Percentiles rank a stretch among this genome's conserved stretches.
These are phyloP conservation scores for Asarcornis scutulata DNA, from an alignment of 2,113 vertebrate genomes.

Conservation along the genomic window DNA sequence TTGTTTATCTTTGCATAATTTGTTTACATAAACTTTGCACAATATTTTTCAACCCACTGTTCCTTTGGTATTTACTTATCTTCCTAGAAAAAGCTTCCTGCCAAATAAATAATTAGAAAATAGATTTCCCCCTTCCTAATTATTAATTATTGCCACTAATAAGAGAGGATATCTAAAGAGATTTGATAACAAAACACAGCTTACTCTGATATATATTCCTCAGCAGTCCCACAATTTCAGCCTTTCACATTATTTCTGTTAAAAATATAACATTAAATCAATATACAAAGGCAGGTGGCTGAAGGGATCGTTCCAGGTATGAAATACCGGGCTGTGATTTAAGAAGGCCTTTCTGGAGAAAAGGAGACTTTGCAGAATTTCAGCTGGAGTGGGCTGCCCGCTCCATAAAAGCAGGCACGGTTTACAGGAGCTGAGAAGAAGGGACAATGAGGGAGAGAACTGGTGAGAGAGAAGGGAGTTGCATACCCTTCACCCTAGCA, in stretches of 20 bases:
- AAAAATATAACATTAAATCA: neutral
- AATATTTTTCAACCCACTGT: slow-evolving; percentile 49
- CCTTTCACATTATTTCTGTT: neutral
- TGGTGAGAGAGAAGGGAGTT: neutral
- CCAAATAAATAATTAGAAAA: slow-evolving; percentile 50
- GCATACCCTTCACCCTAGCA: neutral
- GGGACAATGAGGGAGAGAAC: fast-evolving
- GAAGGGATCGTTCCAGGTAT: neutral
- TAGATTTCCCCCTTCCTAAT: slow-evolving; percentile 31
- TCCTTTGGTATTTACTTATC: slow-evolving; percentile 52
- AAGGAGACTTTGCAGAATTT: neutral
- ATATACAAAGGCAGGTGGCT: neutral
- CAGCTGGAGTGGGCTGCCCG: neutral
- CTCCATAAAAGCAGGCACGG: neutral
- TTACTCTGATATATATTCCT: neutral
- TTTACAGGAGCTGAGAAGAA: neutral
- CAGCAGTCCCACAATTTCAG: neutral
- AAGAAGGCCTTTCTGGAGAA: neutral
- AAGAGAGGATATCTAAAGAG: neutral
- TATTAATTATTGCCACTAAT: slow-evolving; percentile 31
- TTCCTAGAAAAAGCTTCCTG: slow-evolving; percentile 51
- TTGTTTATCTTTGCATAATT: slow-evolving; percentile 44
- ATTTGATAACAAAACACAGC: neutral
- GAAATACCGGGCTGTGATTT: neutral
- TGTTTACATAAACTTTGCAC: slow-evolving; percentile 57